Evolutionary conservation across 2,113 vertebrate genomes (phyloP), one percentile per base, ranked within the genome.

Genomic region (Microcebus griseorufus): DNA sequence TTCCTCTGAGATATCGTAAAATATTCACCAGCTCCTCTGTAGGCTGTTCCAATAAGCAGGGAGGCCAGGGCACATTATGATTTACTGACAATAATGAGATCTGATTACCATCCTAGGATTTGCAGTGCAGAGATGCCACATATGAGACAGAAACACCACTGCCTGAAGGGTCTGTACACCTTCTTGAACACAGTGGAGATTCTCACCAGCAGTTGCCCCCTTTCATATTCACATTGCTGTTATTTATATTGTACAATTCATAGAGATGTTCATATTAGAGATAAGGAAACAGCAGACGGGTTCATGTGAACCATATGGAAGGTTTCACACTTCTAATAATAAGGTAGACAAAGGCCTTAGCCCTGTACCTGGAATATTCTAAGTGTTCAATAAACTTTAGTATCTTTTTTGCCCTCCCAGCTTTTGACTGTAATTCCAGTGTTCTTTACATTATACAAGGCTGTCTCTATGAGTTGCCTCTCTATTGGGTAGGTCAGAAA

Each of bases 61-160:
- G 65, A 11, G 69, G 90, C 83, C 87, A 78, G 67, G 83, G 93
- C 97, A 95, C 82, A 67, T 92, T 95, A 75, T 92, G 87, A 98
- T 90, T 98, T 92, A 92, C 90, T 97, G 93, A 87, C 0, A 1
- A 91, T 97, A 97, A 97, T 94, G 95, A 90, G 67, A 97, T 96
- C 93, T 5, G 64, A 97, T 97, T 96, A 81, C 37, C 51, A 67
- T 97, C 76, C 96, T 95, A 88, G 90, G 76, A 93, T 88, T 94
- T 98, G 96, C 81, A 83, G 32, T 1, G 0, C 37, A 62, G 86
- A 73, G 34, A 80, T 93, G 92, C 90, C 95, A 29, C 0, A 0
- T 81, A n/a, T 81, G 62, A 90, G 60, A 93, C 62, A 84, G 76
- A 75, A 85, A 88, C 78, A 81, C 16, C 62, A 27, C 62, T 29